These are phyloP conservation scores for Lucifuga dentata DNA, from an alignment of 2,113 vertebrate genomes.

Conservation along the genomic window DNA sequence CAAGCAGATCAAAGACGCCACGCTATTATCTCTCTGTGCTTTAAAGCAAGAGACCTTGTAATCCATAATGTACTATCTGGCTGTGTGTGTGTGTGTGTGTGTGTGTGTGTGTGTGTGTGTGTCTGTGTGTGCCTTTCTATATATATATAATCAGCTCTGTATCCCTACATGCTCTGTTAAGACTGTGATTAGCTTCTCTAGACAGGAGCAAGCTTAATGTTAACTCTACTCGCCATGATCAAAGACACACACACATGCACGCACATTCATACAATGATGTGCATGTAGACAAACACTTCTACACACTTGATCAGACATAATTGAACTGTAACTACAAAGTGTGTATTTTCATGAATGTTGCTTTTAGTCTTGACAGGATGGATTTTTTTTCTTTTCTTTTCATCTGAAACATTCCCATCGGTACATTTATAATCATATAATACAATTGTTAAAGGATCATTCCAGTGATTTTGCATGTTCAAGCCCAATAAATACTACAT, in stretches of 20 bases:
- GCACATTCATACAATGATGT: conserved; percentile 12
- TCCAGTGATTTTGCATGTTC: too few species aligned
- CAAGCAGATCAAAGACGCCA: conserved; percentile 36
- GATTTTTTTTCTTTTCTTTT: too few species aligned
- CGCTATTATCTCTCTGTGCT: conserved; percentile 15
- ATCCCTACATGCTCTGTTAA: conserved; percentile 49
- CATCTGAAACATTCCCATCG: too few species aligned
- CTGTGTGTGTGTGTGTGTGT: not conserved
- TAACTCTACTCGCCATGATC: conserved; percentile 42
- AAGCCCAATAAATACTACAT: too few species aligned
- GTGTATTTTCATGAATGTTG: too few species aligned
- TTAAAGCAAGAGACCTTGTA: conserved; percentile 38
- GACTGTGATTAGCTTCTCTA: conserved; percentile 44
- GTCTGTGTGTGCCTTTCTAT: not conserved
- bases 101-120: not conserved
- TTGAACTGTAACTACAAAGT: too few species aligned
- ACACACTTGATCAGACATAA: not conserved
- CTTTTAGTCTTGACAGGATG: too few species aligned
- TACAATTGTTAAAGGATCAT: too few species aligned
- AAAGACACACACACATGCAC: conserved; percentile 25
- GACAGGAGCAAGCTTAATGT: conserved; percentile 45
- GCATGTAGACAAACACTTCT: not conserved
- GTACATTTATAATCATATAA: too few species aligned
- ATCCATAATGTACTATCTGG: conserved; percentile 47
- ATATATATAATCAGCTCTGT: conserved; percentile 49